Conservation (phyloP, 2,888 invertebrate species). For the Keiferia lycopersicella region DNA sequence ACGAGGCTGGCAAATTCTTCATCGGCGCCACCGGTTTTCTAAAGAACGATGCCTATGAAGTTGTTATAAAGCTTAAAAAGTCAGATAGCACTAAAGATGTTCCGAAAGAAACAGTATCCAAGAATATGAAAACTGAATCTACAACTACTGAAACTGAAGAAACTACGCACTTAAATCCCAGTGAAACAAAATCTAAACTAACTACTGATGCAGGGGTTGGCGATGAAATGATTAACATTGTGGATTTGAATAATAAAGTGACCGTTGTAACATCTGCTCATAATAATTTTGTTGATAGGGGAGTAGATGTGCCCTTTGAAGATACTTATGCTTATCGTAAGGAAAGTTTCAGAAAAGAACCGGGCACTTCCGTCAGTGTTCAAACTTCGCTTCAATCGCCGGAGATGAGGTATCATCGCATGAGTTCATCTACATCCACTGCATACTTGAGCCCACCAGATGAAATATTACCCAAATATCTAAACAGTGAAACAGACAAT, state of each 20-base stretch:
- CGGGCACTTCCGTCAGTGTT: conserved; percentile 57
- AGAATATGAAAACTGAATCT: conserved; percentile 29
- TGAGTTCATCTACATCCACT: conserved; percentile 77
- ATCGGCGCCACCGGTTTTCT: conserved; percentile 66
- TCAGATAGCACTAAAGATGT: conserved; percentile 47
- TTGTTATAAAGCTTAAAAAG: conserved; percentile 69
- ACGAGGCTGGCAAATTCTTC: conserved; percentile 65
- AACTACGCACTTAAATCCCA: conserved; percentile 8
- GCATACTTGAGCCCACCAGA: conserved; percentile 79
- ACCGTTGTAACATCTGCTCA: conserved; percentile 18
- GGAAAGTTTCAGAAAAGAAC: conserved; percentile 36
- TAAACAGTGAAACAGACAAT: conserved; percentile 44
- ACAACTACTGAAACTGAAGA: neutral
- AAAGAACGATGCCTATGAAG: conserved; percentile 69
- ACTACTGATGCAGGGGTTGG: conserved; percentile 11
- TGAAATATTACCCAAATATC: conserved; percentile 59
- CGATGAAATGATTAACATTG: neutral
- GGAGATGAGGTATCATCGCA: conserved; percentile 57
- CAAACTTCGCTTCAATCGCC: conserved; percentile 65
- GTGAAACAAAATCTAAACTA: conserved; percentile 25
- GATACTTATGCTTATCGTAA: conserved; percentile 41
- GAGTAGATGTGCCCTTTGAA: conserved; percentile 45
- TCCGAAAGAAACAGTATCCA: conserved; percentile 32
- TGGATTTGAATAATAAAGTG: neutral
- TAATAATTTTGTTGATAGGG: conserved; percentile 46